A percentile compares a stretch with the other conserved stretches of the same genome.
These are phyloP conservation scores for Pseudomyrmex cubaensis DNA, from an alignment of 1,140 invertebrate species.

Conservation along the genomic window DNA sequence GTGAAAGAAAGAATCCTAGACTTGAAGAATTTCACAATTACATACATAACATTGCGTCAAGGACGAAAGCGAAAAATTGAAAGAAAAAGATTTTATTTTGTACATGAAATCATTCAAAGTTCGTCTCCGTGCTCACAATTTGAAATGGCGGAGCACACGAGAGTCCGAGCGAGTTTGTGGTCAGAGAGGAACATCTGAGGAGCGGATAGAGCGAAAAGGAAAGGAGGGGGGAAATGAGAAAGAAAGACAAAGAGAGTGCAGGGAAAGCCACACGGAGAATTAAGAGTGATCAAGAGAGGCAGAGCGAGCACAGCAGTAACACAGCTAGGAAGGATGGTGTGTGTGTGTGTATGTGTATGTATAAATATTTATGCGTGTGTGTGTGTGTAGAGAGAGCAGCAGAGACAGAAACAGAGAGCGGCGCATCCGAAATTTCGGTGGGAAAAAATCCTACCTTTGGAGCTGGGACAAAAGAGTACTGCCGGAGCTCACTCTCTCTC, in stretches of 20 bases:
- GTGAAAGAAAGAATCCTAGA: too few relatives aligned
- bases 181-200: slow-evolving; percentile 41
- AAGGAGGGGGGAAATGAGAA: not conserved
- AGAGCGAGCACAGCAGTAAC: slow-evolving; percentile 15
- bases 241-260: slow-evolving; percentile 38
- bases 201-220: slow-evolving; percentile 24
- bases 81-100: too few relatives aligned
- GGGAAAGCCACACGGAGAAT: slow-evolving; percentile 35
- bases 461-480: slow-evolving; percentile 55
- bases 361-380: too few relatives aligned
- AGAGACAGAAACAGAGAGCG: slow-evolving; percentile 17
- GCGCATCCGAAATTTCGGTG: slow-evolving; percentile 65
- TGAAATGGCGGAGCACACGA: not conserved
- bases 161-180: slow-evolving; percentile 36
- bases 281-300: slow-evolving; percentile 2
- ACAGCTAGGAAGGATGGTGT: not conserved
- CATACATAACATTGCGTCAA: too few relatives aligned
- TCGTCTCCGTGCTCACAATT: too few relatives aligned
- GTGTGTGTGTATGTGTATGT: not conserved
- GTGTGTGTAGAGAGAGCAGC: not conserved
- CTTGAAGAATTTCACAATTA: too few relatives aligned
- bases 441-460: slow-evolving; percentile 74
- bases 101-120: too few relatives aligned
- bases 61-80: too few relatives aligned
- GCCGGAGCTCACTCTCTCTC: not conserved